Percentiles rank a stretch among this genome's conserved stretches.
Conservation (phyloP, 2,113 vertebrate genomes). For the Typhlomys cinereus region DNA sequence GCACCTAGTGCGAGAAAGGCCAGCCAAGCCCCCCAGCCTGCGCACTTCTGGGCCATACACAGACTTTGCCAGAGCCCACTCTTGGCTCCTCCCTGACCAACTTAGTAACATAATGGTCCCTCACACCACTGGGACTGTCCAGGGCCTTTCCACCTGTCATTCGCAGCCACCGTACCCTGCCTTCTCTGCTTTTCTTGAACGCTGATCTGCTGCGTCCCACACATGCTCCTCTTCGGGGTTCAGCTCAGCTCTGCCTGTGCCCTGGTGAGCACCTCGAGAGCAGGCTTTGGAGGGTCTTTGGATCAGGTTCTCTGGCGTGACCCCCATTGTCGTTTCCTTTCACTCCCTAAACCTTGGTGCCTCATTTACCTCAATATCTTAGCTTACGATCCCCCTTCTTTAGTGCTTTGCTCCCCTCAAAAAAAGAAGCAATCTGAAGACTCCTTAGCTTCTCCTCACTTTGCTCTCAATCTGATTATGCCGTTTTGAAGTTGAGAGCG, state of each 20-base stretch:
- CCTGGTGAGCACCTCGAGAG: background rate
- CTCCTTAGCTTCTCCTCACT: no score
- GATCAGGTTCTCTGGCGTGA: background rate
- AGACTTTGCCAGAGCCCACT: accelerated
- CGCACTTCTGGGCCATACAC: accelerated
- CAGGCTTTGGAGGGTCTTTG: background rate
- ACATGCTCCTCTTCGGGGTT: no score
- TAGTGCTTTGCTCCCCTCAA: background rate
- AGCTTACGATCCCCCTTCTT: background rate
- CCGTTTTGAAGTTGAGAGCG: no score
- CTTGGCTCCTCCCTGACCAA: background rate
- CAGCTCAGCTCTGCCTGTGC: background rate
- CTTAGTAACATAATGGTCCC: accelerated
- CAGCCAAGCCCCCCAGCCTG: background rate
- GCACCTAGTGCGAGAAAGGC: accelerated
- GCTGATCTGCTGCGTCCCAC: accelerated
- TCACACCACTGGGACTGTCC: background rate
- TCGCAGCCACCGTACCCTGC: accelerated
- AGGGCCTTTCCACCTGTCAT: accelerated
- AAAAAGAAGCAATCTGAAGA: background rate
- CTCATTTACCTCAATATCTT: background rate
- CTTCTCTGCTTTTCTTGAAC: background rate
- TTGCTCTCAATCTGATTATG: background rate
- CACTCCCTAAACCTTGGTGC: background rate
- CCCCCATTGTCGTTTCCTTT: background rate